These are phyloP conservation scores for Actinia equina DNA, from an alignment of 64 coral and sea anemone species.

Conservation along the genomic window DNA sequence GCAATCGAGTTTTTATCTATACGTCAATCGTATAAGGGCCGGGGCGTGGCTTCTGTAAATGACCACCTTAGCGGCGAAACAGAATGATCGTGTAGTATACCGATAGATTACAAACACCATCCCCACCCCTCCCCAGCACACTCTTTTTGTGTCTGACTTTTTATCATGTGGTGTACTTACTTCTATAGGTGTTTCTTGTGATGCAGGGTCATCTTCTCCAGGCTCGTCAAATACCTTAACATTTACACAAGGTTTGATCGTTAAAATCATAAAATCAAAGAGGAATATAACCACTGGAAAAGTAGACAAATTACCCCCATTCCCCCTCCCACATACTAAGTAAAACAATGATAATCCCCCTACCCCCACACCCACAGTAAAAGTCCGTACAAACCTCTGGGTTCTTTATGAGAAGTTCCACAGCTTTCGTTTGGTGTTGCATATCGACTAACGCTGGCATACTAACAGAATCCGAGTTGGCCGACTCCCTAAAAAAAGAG, in stretches of 20 bases:
- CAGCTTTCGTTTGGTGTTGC: slow-evolving; percentile 78
- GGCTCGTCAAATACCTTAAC: slow-evolving; percentile 73
- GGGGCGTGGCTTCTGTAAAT: no score
- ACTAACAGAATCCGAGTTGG: slow-evolving; percentile 24
- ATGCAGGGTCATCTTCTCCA: slow-evolving; percentile 32
- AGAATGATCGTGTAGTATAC: no score
- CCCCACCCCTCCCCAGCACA: no score
- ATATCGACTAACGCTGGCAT: slow-evolving; percentile 83
- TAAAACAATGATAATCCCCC: background rate
- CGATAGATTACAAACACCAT: no score
- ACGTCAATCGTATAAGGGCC: no score
- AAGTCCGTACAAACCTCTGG: slow-evolving; percentile 54
- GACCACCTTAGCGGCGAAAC: no score
- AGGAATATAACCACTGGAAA: no score
- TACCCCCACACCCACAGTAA: background rate
- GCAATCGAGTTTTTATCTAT: no score
- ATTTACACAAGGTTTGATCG: background rate
- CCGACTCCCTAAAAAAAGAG: slow-evolving; percentile 39
- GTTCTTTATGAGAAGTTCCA: slow-evolving; percentile 71
- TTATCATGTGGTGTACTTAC: background rate
- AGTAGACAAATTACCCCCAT: no score
- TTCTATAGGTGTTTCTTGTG: slow-evolving; percentile 72
- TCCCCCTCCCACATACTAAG: no score
- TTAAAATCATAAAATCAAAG: background rate
- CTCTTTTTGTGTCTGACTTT: no score